Conservation (phyloP, 2,113 vertebrate genomes). For the Austrofundulus limnaeus region DNA sequence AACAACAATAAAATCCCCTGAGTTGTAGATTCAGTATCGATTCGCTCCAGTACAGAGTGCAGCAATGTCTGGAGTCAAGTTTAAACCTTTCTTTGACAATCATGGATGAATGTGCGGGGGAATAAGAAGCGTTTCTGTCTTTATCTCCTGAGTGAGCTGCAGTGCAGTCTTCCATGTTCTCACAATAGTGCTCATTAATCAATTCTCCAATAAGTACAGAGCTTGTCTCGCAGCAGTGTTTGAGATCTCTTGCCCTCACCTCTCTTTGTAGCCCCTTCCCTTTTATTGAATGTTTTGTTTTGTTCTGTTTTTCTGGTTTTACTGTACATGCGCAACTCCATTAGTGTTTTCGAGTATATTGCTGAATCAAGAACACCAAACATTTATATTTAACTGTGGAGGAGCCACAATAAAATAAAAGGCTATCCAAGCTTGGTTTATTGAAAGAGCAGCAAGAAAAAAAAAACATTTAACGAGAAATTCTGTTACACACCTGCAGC, state of each 20-base stretch:
- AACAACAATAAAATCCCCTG: conserved; percentile 32
- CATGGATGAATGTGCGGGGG: conserved; percentile 11
- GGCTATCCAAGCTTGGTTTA: no score
- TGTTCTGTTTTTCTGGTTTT: conserved; percentile 1
- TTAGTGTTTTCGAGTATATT: no score
- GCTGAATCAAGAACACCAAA: no score
- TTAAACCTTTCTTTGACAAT: conserved; percentile 32
- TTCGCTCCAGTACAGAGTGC: conserved; percentile 34
- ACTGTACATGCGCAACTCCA: no score
- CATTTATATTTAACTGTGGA: no score
- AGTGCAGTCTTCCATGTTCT: conserved; percentile 27
- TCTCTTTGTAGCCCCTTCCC: background rate
- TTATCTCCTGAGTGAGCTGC: conserved; percentile 1
- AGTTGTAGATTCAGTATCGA: conserved; percentile 45
- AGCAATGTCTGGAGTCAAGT: conserved; percentile 16
- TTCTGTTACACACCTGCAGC: no score
- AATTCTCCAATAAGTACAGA: conserved; percentile 41
- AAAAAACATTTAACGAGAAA: no score
- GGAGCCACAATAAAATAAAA: no score
- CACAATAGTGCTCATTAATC: conserved; percentile 43
- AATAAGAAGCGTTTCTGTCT: conserved; percentile 17
- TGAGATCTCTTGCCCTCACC: background rate
- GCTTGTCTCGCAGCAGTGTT: background rate
- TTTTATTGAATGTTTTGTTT: background rate
- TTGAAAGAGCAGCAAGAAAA: no score